A percentile compares a stretch with the other conserved stretches of the same genome.
These are phyloP conservation scores for Tolypeutes matacus DNA, from an alignment of 2,797 vertebrate genomes.

Conservation along the genomic window DNA sequence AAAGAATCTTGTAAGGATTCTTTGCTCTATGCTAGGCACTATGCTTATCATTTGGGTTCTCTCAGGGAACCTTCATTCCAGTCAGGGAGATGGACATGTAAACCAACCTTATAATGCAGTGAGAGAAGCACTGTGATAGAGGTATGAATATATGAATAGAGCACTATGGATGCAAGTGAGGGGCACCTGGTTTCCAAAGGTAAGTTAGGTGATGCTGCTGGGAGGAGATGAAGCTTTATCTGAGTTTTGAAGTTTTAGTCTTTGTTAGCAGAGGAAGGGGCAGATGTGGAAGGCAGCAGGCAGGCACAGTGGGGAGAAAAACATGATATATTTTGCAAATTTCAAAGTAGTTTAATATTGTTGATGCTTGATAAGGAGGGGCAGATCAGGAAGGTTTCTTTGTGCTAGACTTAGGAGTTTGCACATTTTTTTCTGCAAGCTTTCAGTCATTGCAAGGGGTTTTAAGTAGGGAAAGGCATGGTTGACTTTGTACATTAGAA, in stretches of 20 bases:
- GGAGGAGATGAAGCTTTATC: not conserved
- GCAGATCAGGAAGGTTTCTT: not conserved
- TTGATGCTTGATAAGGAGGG: not conserved
- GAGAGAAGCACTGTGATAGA: not conserved
- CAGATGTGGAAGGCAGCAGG: not conserved
- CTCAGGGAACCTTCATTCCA: not conserved
- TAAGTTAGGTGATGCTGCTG: not conserved
- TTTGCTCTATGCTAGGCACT: not conserved
- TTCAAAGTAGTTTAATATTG: not conserved
- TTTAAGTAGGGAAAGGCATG: not conserved
- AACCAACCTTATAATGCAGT: not conserved
- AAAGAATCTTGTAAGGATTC: not conserved
- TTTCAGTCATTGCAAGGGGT: not conserved
- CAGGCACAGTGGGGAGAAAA: not conserved
- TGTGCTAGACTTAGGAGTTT: not conserved
- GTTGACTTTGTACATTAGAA: not conserved
- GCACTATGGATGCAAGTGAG: not conserved
- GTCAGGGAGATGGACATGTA: not conserved
- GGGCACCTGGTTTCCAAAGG: not conserved
- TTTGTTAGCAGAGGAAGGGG: constrained; percentile 10
- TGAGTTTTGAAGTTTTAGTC: not conserved
- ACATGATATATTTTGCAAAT: not conserved
- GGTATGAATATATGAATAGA: not conserved
- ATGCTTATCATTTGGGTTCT: not conserved
- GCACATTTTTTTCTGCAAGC: constrained; percentile 24